These are phyloP conservation scores for Nemopilema nomurai DNA, from an alignment of 30 jellyfish, hydroid and myxozoan species.

Conservation along the genomic window DNA sequence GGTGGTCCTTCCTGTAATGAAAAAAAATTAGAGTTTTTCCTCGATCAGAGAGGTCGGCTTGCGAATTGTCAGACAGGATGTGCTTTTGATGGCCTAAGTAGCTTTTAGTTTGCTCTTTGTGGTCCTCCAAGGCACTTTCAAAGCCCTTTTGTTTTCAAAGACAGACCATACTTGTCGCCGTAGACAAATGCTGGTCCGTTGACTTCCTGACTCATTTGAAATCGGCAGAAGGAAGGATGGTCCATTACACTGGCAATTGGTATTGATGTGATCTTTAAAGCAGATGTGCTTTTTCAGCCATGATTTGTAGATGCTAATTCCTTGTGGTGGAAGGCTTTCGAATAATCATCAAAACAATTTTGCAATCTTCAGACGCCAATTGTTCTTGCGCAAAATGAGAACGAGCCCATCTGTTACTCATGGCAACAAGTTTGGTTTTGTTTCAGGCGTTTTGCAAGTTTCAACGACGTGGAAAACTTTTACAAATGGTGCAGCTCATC, in stretches of 20 bases:
- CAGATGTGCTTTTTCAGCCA: not conserved
- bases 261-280: not conserved
- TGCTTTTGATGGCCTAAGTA: too few species aligned
- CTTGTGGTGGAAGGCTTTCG: not conserved
- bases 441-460: constrained; percentile 62
- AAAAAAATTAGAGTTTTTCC: too few species aligned
- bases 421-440: not conserved
- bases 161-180: not conserved
- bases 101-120: too few species aligned
- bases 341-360: too few species aligned
- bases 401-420: not conserved
- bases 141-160: not conserved
- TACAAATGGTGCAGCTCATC: constrained; percentile 78
- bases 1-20: too few species aligned
- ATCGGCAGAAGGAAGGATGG: not conserved
- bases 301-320: not conserved
- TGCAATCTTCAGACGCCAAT: too few species aligned
- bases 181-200: too few species aligned
- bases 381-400: too few species aligned
- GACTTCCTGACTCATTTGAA: too few species aligned
- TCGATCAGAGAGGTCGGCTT: too few species aligned
- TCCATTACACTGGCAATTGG: too few species aligned
- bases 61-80: too few species aligned
- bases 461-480: constrained; percentile 43
- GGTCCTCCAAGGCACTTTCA: not conserved